phyloP scores from a whole-genome alignment of 1,140 invertebrate genomes.

The Lutraria rhynchaena region DNA sequence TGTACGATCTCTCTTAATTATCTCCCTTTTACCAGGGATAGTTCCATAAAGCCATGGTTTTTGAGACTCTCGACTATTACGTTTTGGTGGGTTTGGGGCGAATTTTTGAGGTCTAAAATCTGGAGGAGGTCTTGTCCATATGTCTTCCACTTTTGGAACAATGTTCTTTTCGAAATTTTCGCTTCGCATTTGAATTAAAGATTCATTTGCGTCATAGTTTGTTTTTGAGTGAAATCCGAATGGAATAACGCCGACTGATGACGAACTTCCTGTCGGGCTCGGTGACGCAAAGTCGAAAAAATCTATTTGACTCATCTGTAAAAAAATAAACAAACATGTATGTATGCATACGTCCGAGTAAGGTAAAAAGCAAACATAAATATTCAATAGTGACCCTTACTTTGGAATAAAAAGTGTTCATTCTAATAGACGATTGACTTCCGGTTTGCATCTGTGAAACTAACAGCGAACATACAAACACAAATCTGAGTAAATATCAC shows the following conservation, averaged over 20 bases:
- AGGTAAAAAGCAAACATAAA: background rate
- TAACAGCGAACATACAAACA: background rate
- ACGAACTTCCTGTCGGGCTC: slow-evolving; percentile 28
- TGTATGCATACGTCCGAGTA: too few relatives aligned
- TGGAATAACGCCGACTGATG: slow-evolving; percentile 67
- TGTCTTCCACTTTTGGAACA: slow-evolving; percentile 68
- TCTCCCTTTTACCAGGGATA: slow-evolving; percentile 69
- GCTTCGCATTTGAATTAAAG: slow-evolving; percentile 74
- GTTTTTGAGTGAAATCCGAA: slow-evolving; percentile 79
- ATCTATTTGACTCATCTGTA: slow-evolving; percentile 46
- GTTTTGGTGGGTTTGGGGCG: slow-evolving; percentile 77
- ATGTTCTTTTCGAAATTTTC: slow-evolving; percentile 64
- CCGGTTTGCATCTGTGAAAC: background rate
- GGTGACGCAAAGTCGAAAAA: slow-evolving; percentile 50
- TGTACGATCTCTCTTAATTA: slow-evolving; percentile 62
- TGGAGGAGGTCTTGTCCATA: slow-evolving; percentile 79
- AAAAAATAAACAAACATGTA: background rate
- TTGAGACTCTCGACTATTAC: slow-evolving; percentile 78
- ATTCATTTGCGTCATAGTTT: slow-evolving; percentile 75
- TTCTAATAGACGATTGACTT: background rate
- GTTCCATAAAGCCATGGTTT: slow-evolving; percentile 79
- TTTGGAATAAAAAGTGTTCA: too few relatives aligned
- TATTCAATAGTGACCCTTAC: background rate
- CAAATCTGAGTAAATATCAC: background rate
- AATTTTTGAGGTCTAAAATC: slow-evolving; percentile 78